Conservation (phyloP, 2,888 invertebrate species). For the Lysandra bellargus region DNA sequence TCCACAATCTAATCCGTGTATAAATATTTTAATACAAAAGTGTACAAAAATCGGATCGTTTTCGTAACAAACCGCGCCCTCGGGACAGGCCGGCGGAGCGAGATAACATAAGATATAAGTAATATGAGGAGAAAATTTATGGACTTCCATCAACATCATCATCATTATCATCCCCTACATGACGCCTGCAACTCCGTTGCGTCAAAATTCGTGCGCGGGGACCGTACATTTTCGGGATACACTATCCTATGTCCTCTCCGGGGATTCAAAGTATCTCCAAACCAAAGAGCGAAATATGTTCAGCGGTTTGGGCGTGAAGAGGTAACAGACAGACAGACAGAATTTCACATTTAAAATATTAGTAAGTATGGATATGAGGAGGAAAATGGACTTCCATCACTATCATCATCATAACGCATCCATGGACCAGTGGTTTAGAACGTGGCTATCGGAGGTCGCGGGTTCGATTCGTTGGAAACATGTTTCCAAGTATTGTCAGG, state of each 20-base stretch:
- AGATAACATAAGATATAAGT: constrained; percentile 11
- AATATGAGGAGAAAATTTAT: not conserved
- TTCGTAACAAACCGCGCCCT: not conserved
- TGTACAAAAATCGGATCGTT: not conserved
- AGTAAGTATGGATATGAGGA: not conserved
- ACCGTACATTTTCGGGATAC: too few relatives aligned
- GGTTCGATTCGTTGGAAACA: too few relatives aligned
- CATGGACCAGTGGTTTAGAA: too few relatives aligned
- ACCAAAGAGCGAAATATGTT: too few relatives aligned
- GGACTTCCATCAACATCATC: not conserved
- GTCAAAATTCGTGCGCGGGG: not conserved
- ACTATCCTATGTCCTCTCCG: too few relatives aligned
- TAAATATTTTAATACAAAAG: constrained; percentile 2
- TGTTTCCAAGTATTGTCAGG: too few relatives aligned
- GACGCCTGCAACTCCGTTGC: not conserved
- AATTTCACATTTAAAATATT: too few relatives aligned
- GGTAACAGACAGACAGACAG: too few relatives aligned
- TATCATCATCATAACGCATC: not conserved
- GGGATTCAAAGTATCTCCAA: too few relatives aligned
- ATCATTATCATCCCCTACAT: not conserved
- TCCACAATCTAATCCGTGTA: not conserved
- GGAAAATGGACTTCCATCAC: not conserved
- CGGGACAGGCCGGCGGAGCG: not conserved
- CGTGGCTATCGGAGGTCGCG: too few relatives aligned
- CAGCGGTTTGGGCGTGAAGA: too few relatives aligned